A percentile compares a stretch with the other conserved stretches of the same genome.
Evolutionary conservation across 53 echinoderm and acorn worm genomes (phyloP).

Genomic region (Mesocentrotus franciscanus): DNA sequence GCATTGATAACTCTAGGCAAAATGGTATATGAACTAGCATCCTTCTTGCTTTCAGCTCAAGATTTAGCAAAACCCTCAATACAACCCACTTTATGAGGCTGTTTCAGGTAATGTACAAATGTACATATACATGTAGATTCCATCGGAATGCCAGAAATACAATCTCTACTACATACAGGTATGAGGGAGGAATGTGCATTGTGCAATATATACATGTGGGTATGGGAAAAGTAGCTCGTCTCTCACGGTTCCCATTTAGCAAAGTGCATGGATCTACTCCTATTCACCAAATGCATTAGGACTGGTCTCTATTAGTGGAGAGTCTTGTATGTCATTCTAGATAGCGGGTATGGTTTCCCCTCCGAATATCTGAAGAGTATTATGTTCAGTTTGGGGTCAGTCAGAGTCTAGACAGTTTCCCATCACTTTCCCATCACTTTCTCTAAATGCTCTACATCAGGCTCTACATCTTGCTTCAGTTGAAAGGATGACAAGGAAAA

Average conservation of each 20-base stretch:
- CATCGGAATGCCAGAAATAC: background rate
- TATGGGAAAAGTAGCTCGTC: background rate
- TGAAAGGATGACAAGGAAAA: background rate
- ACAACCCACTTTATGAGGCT: background rate
- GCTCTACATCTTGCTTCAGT: background rate
- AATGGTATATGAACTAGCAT: background rate
- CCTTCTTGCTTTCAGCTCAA: background rate
- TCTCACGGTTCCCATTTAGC: background rate
- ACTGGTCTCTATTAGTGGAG: background rate
- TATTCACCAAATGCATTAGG: background rate
- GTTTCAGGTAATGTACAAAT: no score
- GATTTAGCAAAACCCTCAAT: background rate
- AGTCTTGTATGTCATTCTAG: conserved; percentile 14
- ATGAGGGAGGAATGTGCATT: background rate
- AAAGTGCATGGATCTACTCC: background rate
- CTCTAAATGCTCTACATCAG: background rate
- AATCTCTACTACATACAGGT: background rate
- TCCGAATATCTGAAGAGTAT: background rate
- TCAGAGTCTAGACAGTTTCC: conserved; percentile 60
- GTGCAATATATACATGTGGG: background rate
- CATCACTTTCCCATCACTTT: conserved; percentile 44
- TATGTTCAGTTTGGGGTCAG: conserved; percentile 29
- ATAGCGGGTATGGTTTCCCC: background rate
- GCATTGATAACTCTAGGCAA: background rate
- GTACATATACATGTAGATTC: background rate